Evolutionary conservation across 2,113 vertebrate genomes (phyloP).

Genomic region (Petroica traversi): DNA sequence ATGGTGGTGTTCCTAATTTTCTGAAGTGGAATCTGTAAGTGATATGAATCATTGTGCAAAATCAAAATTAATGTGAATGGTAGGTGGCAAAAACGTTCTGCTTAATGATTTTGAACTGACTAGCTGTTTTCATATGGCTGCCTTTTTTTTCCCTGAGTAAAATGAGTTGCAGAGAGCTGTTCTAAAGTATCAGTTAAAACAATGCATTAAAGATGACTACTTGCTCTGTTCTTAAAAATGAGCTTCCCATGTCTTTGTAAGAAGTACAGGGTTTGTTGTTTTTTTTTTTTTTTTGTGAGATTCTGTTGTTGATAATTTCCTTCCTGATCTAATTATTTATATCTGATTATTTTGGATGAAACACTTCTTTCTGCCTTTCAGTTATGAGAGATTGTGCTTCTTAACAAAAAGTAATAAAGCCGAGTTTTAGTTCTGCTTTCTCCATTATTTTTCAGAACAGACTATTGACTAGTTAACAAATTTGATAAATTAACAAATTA

Average conservation of each 20-base stretch:
- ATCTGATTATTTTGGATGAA: background rate
- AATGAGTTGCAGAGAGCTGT: slow-evolving; percentile 25
- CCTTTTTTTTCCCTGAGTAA: background rate
- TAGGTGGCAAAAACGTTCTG: slow-evolving; percentile 30
- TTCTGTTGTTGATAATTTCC: background rate
- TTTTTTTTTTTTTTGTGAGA: background rate
- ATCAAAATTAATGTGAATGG: slow-evolving; percentile 4
- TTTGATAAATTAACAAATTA: background rate
- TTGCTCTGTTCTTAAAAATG: background rate
- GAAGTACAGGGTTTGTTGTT: background rate
- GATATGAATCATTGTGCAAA: slow-evolving; percentile 22
- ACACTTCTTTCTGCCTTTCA: background rate
- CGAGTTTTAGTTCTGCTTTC: background rate
- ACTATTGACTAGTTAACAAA: background rate
- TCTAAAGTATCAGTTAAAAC: slow-evolving; percentile 27
- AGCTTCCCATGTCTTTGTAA: background rate
- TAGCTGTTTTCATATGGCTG: slow-evolving; percentile 18
- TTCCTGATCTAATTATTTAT: background rate
- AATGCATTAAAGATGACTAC: slow-evolving; percentile 32
- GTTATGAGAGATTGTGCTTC: background rate
- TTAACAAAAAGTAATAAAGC: background rate
- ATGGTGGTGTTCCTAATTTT: background rate
- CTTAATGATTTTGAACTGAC: slow-evolving; percentile 45
- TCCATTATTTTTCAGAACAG: background rate
- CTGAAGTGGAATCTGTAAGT: background rate